Base-by-base conservation (phyloP, 1,140 invertebrate genomes). In the Drosophila pachea region DNA sequence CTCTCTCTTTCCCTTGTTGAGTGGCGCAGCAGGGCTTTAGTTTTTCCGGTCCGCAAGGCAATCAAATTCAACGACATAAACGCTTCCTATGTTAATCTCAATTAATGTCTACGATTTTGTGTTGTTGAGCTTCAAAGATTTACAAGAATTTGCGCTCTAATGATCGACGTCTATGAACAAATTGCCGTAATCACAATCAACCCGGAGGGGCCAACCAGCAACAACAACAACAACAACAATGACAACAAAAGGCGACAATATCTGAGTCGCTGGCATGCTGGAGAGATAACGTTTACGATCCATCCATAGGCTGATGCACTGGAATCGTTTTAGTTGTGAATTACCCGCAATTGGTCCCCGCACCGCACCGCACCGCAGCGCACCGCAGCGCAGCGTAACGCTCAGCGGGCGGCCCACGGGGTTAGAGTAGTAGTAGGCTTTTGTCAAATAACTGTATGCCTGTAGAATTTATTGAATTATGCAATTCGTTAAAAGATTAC, bases 401-500 rank as follows among this genome's bases (percentile, higher is more conserved):
- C 8, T 22, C 22, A 22, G 22, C 22, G 22, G 22, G 22, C 22
- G 22, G 22, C 32, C 31, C 49, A 29, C 5, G 8, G 11, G 66
- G 50, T 32, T 1, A 3, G 22, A 3, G 22, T 22, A 22, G 22
- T 22, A 22, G 22, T 22, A 48, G 47, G 55, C 35, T 29, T 45
- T 48, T 33, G 47, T 64, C 47, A 55, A 64, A 65, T 47, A 45
- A 22, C 7, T 35, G 35, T 65, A 50, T 36, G 65, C 48, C 32
- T 40, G 64, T 32, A 42, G 52, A 74, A 83, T 77, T 83, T 83
- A 83, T 83, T 84, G 72, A 82, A 82, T 82, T 82, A 82, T 82
- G 78, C 78, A 82, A 82, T 82, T 82, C 75, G 78, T 78, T 63
- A 84, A 82, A 83, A 82, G 75, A 82, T 82, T 82, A 82, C 74